These are phyloP conservation scores for Bombus huntii DNA, from an alignment of 1,140 invertebrate genomes.

Conservation along the genomic window DNA sequence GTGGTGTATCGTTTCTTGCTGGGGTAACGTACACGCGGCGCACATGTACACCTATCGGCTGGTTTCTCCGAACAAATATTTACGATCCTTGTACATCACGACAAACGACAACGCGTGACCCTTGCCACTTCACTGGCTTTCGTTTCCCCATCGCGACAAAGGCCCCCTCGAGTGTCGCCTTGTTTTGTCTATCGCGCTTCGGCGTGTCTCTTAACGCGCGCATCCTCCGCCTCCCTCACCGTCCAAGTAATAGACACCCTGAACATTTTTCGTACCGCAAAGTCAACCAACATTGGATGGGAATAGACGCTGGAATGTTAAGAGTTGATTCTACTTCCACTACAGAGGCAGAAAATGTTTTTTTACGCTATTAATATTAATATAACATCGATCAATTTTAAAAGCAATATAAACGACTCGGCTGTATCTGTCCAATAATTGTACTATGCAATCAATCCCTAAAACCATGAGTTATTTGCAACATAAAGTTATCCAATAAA, in stretches of 20 bases:
- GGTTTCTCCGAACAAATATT: conserved; percentile 43
- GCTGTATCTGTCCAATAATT: no score
- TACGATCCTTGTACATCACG: conserved; percentile 40
- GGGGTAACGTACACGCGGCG: neutral
- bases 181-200: conserved; percentile 17
- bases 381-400: no score
- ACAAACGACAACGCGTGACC: conserved; percentile 37
- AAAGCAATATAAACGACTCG: no score
- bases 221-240: neutral
- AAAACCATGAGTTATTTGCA: no score
- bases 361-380: no score
- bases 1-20: conserved; percentile 16
- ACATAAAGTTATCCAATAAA: no score
- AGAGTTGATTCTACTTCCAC: neutral
- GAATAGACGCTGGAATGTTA: neutral
- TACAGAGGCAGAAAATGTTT: no score
- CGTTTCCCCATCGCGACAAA: conserved; percentile 18
- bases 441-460: no score
- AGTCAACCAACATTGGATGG: neutral
- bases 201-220: neutral
- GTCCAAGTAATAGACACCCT: neutral
- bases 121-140: conserved; percentile 40
- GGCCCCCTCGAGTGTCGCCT: conserved; percentile 20
- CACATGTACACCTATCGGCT: neutral
- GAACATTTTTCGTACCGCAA: neutral